Conservation (phyloP, 1,140 invertebrate species). For the Atta cephalotes region DNA sequence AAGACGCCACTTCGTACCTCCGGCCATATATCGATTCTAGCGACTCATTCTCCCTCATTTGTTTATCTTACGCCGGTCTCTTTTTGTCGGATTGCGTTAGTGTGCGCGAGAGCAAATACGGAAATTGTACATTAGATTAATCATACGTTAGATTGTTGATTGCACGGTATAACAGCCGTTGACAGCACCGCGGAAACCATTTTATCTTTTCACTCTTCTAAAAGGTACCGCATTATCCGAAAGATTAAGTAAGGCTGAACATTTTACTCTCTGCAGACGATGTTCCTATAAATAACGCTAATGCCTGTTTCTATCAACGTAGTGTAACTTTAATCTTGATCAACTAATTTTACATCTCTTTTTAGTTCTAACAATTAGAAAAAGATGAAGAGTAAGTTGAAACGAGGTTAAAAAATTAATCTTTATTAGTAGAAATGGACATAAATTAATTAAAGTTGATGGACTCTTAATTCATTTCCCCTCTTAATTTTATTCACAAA, state of each 20-base stretch:
- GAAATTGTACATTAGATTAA: conserved; percentile 48
- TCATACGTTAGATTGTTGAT: conserved; percentile 43
- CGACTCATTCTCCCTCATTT: conserved; percentile 40
- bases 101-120: conserved; percentile 42
- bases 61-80: conserved; percentile 33
- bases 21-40: conserved; percentile 21
- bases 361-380: no score
- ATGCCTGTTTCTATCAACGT: no score
- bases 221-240: neutral
- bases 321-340: no score
- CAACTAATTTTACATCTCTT: no score
- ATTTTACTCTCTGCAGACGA: neutral
- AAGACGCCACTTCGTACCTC: conserved; percentile 40
- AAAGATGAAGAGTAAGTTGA: no score
- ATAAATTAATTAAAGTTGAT: conserved; percentile 23
- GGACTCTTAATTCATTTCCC: neutral
- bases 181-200: conserved; percentile 31
- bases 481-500: neutral
- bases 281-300: neutral
- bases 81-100: conserved; percentile 40
- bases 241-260: conserved; percentile 10
- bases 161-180: neutral
- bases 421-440: no score
- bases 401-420: no score
- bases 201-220: neutral